Conservation (phyloP, 2,797 vertebrate species). For the Falco cherrug region DNA sequence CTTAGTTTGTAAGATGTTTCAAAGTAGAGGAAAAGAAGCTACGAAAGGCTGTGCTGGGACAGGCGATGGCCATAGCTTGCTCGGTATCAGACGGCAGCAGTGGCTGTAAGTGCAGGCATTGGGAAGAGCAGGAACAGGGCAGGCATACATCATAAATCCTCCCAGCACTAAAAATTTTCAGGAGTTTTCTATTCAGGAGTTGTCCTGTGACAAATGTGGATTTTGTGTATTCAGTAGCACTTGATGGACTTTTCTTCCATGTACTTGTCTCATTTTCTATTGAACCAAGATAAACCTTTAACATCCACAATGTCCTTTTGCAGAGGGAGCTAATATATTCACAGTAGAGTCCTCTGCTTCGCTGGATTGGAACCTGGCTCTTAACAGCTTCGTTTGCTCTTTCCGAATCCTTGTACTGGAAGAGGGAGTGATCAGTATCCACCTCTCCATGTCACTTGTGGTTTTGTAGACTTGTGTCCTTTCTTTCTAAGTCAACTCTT, state of each 20-base stretch:
- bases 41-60: background rate
- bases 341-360: background rate
- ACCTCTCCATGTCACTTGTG: background rate
- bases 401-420: background rate
- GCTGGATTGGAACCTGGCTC: background rate
- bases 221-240: background rate
- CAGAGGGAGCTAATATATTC: background rate
- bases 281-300: background rate
- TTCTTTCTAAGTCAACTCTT: background rate
- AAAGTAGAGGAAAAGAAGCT: background rate
- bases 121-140: background rate
- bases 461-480: background rate
- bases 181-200: background rate
- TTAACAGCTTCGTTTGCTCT: background rate
- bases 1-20: background rate
- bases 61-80: background rate
- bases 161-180: background rate
- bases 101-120: background rate
- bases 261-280: background rate
- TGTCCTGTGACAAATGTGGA: background rate
- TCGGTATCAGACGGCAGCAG: no score
- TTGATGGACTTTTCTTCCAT: background rate
- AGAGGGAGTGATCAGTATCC: background rate
- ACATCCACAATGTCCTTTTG: background rate
- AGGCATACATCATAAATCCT: background rate